Evolutionary conservation across 1,140 invertebrate species (phyloP).

Genomic region (Bombus confusus): DNA sequence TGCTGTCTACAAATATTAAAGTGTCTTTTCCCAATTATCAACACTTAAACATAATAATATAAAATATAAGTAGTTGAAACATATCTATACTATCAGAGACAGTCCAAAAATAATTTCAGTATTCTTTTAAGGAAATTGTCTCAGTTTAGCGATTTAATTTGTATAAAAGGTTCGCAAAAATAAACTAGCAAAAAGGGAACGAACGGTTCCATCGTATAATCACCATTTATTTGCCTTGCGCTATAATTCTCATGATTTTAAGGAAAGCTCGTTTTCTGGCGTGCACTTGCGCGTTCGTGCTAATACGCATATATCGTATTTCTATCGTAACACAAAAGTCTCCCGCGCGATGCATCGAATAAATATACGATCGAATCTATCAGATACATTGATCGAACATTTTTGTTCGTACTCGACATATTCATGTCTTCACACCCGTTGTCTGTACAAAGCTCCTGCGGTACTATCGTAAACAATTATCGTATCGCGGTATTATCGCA

Average conservation of each 20-base stretch:
- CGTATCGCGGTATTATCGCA: constrained; percentile 24
- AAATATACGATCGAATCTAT: constrained; percentile 54
- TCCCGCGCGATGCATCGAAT: constrained; percentile 61
- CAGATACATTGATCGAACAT: constrained; percentile 31
- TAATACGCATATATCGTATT: constrained; percentile 1
- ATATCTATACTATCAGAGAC: neutral
- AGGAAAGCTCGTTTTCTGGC: constrained; percentile 20
- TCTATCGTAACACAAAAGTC: constrained; percentile 33
- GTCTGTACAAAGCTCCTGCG: constrained; percentile 42
- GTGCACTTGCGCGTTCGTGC: constrained; percentile 1
- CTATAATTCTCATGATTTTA: constrained; percentile 47
- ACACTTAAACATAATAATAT: neutral
- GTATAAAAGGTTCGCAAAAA: neutral
- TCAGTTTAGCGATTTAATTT: neutral
- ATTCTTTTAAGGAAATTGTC: neutral
- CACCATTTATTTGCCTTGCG: constrained; percentile 27
- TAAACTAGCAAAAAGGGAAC: neutral
- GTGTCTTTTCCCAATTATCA: neutral
- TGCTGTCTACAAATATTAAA: neutral
- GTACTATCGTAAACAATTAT: constrained; percentile 31
- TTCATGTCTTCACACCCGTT: constrained; percentile 14
- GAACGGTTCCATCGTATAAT: constrained; percentile 14
- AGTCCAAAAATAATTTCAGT: neutral
- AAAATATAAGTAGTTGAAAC: neutral
- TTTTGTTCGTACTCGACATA: constrained; percentile 9